phyloP scores from a whole-genome alignment of 2,888 invertebrate genomes.

The Zygaena filipendulae region DNA sequence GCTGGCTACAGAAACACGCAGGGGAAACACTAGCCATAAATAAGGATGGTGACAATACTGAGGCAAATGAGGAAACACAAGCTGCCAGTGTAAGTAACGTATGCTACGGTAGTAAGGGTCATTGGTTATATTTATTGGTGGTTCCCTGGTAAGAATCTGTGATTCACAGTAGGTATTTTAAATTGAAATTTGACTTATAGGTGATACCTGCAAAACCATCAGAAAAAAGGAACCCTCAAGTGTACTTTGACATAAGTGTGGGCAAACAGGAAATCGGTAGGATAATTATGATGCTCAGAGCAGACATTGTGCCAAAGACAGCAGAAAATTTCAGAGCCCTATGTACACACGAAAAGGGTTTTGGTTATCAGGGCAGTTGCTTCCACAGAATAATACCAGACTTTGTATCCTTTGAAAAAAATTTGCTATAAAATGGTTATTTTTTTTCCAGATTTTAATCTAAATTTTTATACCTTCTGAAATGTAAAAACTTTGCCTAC shows the following conservation, averaged over 20 bases:
- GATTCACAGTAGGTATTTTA: too few relatives aligned
- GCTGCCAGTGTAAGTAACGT: constrained; percentile 28
- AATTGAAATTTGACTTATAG: too few relatives aligned
- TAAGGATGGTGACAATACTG: constrained; percentile 38
- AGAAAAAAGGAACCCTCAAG: constrained; percentile 82
- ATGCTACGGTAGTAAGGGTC: constrained; percentile 9
- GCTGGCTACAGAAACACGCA: constrained; percentile 98
- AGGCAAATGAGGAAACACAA: constrained; percentile 40
- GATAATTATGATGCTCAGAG: constrained; percentile 90
- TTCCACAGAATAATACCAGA: constrained; percentile 98
- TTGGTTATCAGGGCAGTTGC: constrained; percentile 90
- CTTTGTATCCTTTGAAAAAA: constrained; percentile 84
- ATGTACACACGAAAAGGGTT: constrained; percentile 97
- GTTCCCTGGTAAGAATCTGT: too few relatives aligned
- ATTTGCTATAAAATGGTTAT: too few relatives aligned
- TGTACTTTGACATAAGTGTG: constrained; percentile 94
- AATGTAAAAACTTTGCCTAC: too few relatives aligned
- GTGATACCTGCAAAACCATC: constrained; percentile 31
- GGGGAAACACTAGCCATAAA: constrained; percentile 81
- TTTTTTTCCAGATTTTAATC: constrained; percentile 2
- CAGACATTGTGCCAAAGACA: constrained; percentile 95
- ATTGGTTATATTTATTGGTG: constrained; percentile 4
- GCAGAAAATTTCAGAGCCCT: constrained; percentile 93
- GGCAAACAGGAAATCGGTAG: constrained; percentile 90
- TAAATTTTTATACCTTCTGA: background rate